Evolutionary conservation across 1,140 invertebrate species (phyloP).

Genomic region (Drosophila kanapiae): DNA sequence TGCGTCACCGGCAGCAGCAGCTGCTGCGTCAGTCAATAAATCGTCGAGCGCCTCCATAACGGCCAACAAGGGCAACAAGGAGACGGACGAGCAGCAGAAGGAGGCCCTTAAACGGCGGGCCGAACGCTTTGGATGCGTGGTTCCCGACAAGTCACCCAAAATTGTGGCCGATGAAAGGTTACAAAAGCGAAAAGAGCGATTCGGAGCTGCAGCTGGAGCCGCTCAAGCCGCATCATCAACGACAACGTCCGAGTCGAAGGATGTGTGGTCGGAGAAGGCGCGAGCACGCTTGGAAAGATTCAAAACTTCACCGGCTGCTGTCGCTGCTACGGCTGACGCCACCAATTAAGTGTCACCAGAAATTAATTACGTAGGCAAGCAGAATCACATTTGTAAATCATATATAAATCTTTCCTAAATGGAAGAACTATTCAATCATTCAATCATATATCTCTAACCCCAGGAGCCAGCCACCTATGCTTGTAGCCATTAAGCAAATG

Average conservation of each 20-base stretch:
- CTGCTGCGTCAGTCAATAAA: conserved; percentile 86
- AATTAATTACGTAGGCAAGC: conserved; percentile 23
- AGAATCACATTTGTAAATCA: conserved; percentile 27
- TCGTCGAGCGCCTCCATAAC: conserved; percentile 78
- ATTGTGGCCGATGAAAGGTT: conserved; percentile 89
- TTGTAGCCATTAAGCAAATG: conserved; percentile 39
- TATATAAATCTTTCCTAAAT: not conserved
- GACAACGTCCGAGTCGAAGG: conserved; percentile 50
- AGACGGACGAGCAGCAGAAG: conserved; percentile 85
- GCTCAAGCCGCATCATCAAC: not conserved
- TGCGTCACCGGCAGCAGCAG: conserved; percentile 3
- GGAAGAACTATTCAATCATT: conserved; percentile 1
- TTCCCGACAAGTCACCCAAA: conserved; percentile 89
- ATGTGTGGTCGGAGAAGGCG: conserved; percentile 78
- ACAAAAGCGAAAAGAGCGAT: conserved; percentile 90
- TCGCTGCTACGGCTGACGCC: conserved; percentile 1
- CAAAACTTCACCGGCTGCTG: conserved; percentile 40
- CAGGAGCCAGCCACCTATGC: conserved; percentile 21
- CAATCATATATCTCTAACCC: conserved; percentile 7
- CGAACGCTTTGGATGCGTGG: conserved; percentile 90
- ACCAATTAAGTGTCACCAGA: conserved; percentile 43
- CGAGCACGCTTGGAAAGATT: conserved; percentile 78
- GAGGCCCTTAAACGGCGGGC: conserved; percentile 91
- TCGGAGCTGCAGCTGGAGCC: conserved; percentile 86
- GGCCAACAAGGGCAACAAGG: conserved; percentile 64